Conservation (phyloP, 2,888 invertebrate species). For the Deroplatys truncata region DNA sequence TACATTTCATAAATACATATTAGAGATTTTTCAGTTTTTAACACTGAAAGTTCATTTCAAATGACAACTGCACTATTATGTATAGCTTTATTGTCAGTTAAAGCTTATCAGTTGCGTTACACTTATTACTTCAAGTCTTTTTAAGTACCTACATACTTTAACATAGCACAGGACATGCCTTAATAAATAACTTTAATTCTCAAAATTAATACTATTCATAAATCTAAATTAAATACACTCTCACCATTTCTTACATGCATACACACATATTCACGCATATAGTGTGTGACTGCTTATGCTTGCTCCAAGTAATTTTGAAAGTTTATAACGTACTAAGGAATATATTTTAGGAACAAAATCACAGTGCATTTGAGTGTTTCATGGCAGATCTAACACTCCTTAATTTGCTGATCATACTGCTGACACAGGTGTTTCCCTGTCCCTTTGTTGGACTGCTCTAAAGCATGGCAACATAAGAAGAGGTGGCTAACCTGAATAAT, state of each 20-base stretch:
- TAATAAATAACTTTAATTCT: not conserved
- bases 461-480: too few species aligned
- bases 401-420: too few species aligned
- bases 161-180: not conserved
- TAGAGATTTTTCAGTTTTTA: not conserved
- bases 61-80: not conserved
- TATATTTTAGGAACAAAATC: not conserved
- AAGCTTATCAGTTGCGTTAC: not conserved
- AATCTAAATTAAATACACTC: not conserved
- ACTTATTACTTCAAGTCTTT: not conserved
- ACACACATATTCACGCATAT: not conserved
- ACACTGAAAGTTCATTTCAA: not conserved
- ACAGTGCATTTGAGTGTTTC: not conserved
- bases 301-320: not conserved
- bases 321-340: not conserved
- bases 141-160: not conserved
- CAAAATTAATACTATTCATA: not conserved
- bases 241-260: not conserved
- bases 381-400: too few species aligned
- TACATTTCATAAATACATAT: not conserved
- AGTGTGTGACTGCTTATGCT: too few species aligned
- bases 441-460: too few species aligned
- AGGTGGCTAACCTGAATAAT: too few species aligned
- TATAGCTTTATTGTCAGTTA: not conserved
- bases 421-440: too few species aligned